Conservation (phyloP, 2,113 vertebrate species). For the Cyanistes caeruleus region DNA sequence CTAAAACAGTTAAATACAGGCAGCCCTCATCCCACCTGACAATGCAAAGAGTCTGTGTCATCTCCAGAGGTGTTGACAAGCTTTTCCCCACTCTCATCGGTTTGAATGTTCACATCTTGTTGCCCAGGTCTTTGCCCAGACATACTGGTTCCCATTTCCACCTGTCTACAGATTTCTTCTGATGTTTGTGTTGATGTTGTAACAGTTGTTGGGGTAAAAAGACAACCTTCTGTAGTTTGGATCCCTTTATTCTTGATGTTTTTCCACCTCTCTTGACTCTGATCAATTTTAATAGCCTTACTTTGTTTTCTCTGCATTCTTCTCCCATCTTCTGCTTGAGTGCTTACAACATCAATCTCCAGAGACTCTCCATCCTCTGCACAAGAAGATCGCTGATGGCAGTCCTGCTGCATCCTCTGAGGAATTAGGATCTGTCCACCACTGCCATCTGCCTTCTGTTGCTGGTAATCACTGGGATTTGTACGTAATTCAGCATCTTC, state of each 20-base stretch:
- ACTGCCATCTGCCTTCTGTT: constrained; percentile 47
- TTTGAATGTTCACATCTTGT: constrained; percentile 70
- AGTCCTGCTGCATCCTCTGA: background rate
- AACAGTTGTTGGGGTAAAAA: constrained; percentile 39
- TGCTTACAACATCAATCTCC: constrained; percentile 28
- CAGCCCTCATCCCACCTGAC: constrained; percentile 73
- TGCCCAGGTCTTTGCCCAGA: constrained; percentile 51
- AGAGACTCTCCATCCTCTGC: constrained; percentile 1
- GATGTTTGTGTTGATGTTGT: constrained; percentile 76
- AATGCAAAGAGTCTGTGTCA: constrained; percentile 70
- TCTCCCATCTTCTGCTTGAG: background rate
- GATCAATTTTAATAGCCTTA: constrained; percentile 3
- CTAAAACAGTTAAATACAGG: background rate
- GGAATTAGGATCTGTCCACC: background rate
- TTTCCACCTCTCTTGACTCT: background rate
- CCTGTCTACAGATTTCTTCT: constrained; percentile 46
- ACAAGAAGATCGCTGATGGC: background rate
- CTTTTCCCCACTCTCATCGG: constrained; percentile 55
- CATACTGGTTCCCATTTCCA: constrained; percentile 62
- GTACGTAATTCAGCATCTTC: constrained; percentile 40
- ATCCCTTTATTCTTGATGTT: constrained; percentile 62
- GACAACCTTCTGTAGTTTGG: constrained; percentile 56
- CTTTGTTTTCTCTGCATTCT: constrained; percentile 18
- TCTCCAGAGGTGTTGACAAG: constrained; percentile 50
- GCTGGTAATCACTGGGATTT: constrained; percentile 6